Evolutionary conservation across 2,888 invertebrate species (phyloP).

Genomic region (Patella caerulea): DNA sequence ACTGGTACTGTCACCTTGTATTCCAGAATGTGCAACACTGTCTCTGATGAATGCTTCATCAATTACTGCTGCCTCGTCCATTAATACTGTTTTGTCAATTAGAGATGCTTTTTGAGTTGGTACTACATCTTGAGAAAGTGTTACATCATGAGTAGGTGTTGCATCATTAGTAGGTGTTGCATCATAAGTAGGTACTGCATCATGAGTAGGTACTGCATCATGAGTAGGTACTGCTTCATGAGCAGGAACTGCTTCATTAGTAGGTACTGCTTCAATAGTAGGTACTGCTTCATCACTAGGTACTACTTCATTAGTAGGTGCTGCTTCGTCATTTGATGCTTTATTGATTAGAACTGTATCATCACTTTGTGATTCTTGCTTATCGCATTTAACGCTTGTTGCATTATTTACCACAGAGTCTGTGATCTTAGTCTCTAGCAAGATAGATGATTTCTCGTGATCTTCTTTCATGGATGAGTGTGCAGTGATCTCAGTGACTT

Average conservation of each 20-base stretch:
- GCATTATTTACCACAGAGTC: not conserved
- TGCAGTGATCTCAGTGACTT: not conserved
- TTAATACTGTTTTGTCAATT: no score
- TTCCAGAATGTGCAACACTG: no score
- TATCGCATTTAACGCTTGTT: not conserved
- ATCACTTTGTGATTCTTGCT: not conserved
- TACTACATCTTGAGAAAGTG: no score
- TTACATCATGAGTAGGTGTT: no score
- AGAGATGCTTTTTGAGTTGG: no score
- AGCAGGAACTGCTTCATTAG: no score
- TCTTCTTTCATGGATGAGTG: not conserved
- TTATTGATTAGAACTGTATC: constrained; percentile 3
- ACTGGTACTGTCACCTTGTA: no score
- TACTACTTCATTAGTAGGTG: constrained; percentile 1
- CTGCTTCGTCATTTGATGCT: constrained; percentile 21
- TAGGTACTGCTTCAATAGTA: no score
- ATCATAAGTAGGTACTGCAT: no score
- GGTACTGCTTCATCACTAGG: not conserved
- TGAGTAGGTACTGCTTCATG: not conserved
- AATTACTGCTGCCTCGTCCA: no score
- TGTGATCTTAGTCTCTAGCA: not conserved
- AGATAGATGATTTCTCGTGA: not conserved
- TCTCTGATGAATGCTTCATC: no score
- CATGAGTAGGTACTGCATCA: not conserved
- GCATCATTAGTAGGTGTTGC: no score